Percentiles rank a stretch among this genome's conserved stretches.
Conservation (phyloP, 2,113 vertebrate species). For the Nanger granti region DNA sequence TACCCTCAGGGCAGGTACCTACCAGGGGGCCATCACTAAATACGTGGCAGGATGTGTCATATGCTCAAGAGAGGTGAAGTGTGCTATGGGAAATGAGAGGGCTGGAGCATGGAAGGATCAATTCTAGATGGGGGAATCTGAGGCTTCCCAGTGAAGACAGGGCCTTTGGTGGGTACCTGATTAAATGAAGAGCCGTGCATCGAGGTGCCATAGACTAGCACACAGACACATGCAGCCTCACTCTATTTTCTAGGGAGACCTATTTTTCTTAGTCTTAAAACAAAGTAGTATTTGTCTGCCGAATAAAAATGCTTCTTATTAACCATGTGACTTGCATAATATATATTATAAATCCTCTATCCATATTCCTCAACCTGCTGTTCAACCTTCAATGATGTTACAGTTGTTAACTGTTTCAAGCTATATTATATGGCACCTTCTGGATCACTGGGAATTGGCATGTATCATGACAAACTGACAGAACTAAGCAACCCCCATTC, state of each 20-base stretch:
- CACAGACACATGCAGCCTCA: accelerated
- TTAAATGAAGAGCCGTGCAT: not conserved
- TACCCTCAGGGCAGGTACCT: no score
- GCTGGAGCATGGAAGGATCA: not conserved
- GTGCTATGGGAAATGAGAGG: not conserved
- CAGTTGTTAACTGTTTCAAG: not conserved
- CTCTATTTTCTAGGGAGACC: not conserved
- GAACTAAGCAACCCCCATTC: not conserved
- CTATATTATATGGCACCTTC: not conserved
- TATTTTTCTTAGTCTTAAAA: not conserved
- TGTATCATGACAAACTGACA: not conserved
- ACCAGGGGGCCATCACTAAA: not conserved
- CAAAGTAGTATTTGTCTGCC: not conserved
- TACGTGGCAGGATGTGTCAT: not conserved
- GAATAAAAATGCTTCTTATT: not conserved
- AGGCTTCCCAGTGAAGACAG: not conserved
- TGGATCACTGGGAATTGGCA: not conserved
- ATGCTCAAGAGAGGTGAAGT: not conserved
- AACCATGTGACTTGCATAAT: not conserved
- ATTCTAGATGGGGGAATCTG: not conserved
- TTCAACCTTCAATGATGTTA: not conserved
- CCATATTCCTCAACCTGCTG: not conserved
- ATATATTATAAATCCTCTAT: not conserved
- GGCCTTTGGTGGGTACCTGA: not conserved
- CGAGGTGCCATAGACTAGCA: not conserved